Percentiles rank a stretch among this genome's conserved stretches.
Conservation (phyloP, 2,888 invertebrate species). For the Cephus nigrinus region DNA sequence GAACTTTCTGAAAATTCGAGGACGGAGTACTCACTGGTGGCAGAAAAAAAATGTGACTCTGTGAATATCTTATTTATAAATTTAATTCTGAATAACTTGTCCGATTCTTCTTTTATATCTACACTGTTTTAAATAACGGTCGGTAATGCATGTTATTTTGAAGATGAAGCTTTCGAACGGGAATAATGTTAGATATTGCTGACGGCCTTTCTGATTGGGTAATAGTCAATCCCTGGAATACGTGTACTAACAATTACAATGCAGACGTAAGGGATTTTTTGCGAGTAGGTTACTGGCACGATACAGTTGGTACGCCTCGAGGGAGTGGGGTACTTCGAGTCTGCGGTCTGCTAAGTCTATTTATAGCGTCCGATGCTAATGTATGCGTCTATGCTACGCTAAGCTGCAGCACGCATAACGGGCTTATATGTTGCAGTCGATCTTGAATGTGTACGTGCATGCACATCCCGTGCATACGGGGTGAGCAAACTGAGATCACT, state of each 20-base stretch:
- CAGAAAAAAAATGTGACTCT: neutral
- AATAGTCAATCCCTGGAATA: neutral
- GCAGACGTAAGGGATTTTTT: conserved; percentile 7
- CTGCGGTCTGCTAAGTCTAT: conserved; percentile 48
- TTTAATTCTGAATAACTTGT: neutral
- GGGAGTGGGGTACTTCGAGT: conserved; percentile 18
- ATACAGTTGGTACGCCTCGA: conserved; percentile 8
- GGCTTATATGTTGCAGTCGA: conserved; percentile 28
- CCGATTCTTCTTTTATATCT: neutral
- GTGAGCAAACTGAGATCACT: neutral
- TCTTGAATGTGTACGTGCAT: neutral
- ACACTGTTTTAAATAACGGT: neutral
- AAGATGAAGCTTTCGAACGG: neutral
- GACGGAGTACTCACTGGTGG: neutral
- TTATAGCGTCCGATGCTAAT: conserved; percentile 44
- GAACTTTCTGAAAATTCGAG: neutral
- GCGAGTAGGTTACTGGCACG: conserved; percentile 21
- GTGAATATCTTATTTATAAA: neutral
- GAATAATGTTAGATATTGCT: neutral
- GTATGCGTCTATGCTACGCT: conserved; percentile 29
- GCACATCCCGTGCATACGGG: neutral
- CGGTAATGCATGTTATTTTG: neutral
- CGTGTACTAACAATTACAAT: neutral
- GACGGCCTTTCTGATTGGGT: neutral
- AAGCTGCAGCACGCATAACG: conserved; percentile 31